phyloP scores from a whole-genome alignment of 2,888 invertebrate genomes.

The Calameuta pallipes region DNA sequence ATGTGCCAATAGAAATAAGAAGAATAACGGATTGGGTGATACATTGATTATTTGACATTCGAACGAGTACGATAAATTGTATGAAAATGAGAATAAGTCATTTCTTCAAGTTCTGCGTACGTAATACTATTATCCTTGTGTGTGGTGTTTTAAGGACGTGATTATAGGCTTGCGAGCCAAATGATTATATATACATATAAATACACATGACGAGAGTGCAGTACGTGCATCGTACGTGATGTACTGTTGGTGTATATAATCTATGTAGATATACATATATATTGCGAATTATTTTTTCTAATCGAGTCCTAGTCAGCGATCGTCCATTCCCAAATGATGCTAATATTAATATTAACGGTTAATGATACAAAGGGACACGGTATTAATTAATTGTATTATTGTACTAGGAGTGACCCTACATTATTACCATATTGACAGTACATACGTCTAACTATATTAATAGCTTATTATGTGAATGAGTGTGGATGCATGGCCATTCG shows the following conservation, averaged over 20 bases:
- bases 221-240: neutral
- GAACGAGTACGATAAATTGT: constrained; percentile 19
- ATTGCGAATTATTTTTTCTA: constrained; percentile 18
- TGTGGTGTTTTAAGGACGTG: neutral
- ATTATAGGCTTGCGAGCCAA: neutral
- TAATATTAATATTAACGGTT: neutral
- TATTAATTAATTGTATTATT: neutral
- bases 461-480: neutral
- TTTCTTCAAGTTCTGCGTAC: neutral
- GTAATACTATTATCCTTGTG: neutral
- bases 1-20: constrained; percentile 57
- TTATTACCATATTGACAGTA: neutral
- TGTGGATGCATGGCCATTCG: neutral
- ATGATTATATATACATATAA: neutral
- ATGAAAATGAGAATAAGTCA: constrained; percentile 3
- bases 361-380: neutral
- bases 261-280: constrained; percentile 8
- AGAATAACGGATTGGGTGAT: constrained; percentile 18
- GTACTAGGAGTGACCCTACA: neutral
- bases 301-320: neutral
- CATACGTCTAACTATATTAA: neutral
- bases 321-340: neutral
- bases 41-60: constrained; percentile 23
- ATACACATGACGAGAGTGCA: neutral
- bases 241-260: neutral